These are phyloP conservation scores for Patella ulyssiponensis DNA, from an alignment of 2,888 invertebrate species.

Conservation along the genomic window DNA sequence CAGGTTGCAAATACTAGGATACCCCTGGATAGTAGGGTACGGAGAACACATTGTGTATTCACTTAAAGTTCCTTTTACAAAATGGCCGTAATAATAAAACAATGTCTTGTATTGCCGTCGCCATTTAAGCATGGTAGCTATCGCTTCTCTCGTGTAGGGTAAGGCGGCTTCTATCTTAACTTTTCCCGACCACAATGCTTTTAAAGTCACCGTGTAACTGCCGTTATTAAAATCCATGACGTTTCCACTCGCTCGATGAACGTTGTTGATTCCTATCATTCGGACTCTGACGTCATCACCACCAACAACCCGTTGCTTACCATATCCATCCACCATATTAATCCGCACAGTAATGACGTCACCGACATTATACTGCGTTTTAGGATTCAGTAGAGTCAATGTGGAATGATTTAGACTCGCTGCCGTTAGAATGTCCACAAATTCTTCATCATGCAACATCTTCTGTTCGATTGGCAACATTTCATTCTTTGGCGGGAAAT, in stretches of 20 bases:
- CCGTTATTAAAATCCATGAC: conserved; percentile 27
- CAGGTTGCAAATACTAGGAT: not conserved
- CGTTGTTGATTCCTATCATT: not conserved
- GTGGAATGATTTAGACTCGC: not conserved
- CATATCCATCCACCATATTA: conserved; percentile 18
- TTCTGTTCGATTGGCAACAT: not conserved
- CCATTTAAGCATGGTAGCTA: not conserved
- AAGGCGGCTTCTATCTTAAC: not conserved
- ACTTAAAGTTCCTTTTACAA: not conserved
- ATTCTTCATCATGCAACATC: not conserved
- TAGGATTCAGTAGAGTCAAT: not conserved
- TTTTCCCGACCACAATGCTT: conserved; percentile 18
- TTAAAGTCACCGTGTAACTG: conserved; percentile 15
- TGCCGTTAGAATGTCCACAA: not conserved
- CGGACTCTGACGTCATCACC: conserved; percentile 24
- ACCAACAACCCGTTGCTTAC: conserved; percentile 16
- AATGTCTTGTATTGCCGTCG: not conserved
- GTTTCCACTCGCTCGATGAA: conserved; percentile 7
- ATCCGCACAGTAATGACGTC: conserved; percentile 15
- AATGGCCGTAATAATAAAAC: not conserved
- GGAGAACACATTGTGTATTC: not conserved
- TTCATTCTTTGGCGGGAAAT: not conserved
- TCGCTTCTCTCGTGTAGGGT: not conserved
- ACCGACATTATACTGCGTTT: conserved; percentile 3
- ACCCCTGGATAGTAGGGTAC: not conserved